Conservation (phyloP, 2,888 invertebrate species). For the Acleris literana region DNA sequence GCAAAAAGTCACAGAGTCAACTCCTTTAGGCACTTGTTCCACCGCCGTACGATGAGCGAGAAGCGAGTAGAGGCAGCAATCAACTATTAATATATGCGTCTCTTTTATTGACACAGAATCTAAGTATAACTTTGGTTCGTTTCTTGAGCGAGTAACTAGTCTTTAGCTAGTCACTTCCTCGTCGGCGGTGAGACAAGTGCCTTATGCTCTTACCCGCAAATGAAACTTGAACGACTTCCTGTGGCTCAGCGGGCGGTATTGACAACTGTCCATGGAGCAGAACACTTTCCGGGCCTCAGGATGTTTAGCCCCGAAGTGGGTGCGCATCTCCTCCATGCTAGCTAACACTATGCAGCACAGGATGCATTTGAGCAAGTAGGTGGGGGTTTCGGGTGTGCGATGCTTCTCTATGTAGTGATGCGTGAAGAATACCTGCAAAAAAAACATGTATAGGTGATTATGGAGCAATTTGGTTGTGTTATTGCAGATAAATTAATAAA, state of each 20-base stretch:
- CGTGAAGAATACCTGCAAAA: constrained; percentile 66
- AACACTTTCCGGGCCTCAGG: constrained; percentile 69
- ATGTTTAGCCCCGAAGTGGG: constrained; percentile 64
- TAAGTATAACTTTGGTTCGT: too few relatives aligned
- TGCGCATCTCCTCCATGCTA: constrained; percentile 62
- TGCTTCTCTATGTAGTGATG: constrained; percentile 70
- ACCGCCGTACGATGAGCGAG: too few relatives aligned
- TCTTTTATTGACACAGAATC: too few relatives aligned
- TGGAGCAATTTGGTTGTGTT: too few relatives aligned
- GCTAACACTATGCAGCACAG: constrained; percentile 64
- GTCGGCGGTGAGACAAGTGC: too few relatives aligned
- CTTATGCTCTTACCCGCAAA: constrained; percentile 60
- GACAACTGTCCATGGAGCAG: constrained; percentile 68
- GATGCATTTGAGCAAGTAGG: constrained; percentile 69
- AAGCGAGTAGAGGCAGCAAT: too few relatives aligned
- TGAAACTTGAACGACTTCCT: constrained; percentile 73
- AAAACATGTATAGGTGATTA: too few relatives aligned
- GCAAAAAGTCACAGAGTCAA: too few relatives aligned
- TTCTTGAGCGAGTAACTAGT: too few relatives aligned
- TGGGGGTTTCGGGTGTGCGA: constrained; percentile 41
- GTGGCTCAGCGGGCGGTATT: constrained; percentile 70
- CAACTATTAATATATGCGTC: too few relatives aligned
- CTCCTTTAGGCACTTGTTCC: too few relatives aligned
- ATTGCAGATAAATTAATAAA: neutral
- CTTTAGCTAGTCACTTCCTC: too few relatives aligned